Base-by-base conservation (phyloP, 64 coral and sea anemone species). In the Actinia tenebrosa region DNA sequence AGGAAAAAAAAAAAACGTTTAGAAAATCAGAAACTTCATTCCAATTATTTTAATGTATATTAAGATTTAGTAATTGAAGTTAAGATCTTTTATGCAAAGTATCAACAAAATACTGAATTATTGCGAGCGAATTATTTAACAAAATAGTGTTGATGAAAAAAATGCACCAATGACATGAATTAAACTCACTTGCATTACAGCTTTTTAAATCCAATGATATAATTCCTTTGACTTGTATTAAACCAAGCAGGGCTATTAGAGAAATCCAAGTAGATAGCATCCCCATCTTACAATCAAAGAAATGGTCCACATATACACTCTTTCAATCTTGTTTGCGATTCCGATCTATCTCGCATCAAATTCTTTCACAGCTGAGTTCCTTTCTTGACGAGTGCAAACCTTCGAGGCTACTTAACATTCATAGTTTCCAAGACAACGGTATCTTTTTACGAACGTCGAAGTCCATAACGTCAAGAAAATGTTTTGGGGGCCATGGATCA, bases 301-400 rank as follows among this genome's bases (percentile, higher is more conserved):
- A 30, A 75, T 75, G n/a, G 16, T 30, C 69, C 25, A 75, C n/a
- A 75, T 75, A n/a, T 55, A 58, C n/a, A 75, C 69, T 75, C 69
- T 26, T 75, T 75, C 26, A 25, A 42, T 75, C 9, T 26, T 13
- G 27, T 75, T 43, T 75, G 69, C 26, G 69, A 75, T 75, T 13
- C 26, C 69, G 26, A 75, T 42, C 23, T 43, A 42, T 25, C 23
- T 75, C 69, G 69, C 69, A 37, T 30, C 69, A 75, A 26, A 75
- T 75, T 75, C 69, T 66, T 66, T 75, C 69, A 75, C 69, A 75
- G 23, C 27, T 42, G 69, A 75, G 23, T 75, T 75, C n/a, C 26
- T 42, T 75, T 15, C 69, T 30, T 75, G 69, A 75, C 69, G 26
- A 75, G 26, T 75, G 69, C 14, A 75, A 75, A 42, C 69, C 25